Conservation (phyloP, 2,888 invertebrate genomes). For the Steinernema scapterisci region DNA sequence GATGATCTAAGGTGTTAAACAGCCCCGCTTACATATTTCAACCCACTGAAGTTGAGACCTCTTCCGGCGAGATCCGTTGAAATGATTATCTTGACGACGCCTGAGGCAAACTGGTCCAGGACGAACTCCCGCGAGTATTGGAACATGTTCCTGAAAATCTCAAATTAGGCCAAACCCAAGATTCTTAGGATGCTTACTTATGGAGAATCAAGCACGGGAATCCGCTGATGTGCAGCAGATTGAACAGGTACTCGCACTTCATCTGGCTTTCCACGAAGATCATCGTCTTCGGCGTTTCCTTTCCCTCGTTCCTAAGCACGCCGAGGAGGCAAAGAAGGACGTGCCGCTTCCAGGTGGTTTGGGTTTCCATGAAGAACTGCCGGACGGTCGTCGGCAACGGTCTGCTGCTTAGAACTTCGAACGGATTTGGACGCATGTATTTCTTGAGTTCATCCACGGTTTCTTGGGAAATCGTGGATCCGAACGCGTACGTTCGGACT, state of each 20-base stretch:
- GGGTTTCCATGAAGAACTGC: slow-evolving; percentile 5
- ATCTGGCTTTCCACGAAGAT: slow-evolving; percentile 13
- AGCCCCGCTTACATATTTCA: not conserved
- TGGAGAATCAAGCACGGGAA: not conserved
- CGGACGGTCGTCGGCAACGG: not conserved
- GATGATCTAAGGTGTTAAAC: no score
- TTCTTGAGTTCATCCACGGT: slow-evolving; percentile 2
- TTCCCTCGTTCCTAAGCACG: not conserved
- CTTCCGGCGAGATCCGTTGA: not conserved
- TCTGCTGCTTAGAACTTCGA: not conserved
- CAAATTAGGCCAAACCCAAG: no score
- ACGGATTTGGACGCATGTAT: slow-evolving; percentile 2
- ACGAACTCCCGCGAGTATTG: not conserved
- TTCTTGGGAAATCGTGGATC: not conserved
- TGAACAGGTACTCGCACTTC: slow-evolving; percentile 1
- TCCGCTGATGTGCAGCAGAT: not conserved
- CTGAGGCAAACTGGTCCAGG: not conserved
- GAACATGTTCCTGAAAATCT: not conserved
- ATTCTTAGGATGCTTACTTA: not conserved
- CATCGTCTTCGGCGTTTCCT: slow-evolving; percentile 20
- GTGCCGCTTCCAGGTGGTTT: not conserved
- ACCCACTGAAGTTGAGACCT: not conserved
- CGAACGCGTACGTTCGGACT: not conserved
- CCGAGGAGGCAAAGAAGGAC: not conserved
- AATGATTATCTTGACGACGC: not conserved